phyloP scores from a whole-genome alignment of 2,797 vertebrate species.

The Falco cherrug region DNA sequence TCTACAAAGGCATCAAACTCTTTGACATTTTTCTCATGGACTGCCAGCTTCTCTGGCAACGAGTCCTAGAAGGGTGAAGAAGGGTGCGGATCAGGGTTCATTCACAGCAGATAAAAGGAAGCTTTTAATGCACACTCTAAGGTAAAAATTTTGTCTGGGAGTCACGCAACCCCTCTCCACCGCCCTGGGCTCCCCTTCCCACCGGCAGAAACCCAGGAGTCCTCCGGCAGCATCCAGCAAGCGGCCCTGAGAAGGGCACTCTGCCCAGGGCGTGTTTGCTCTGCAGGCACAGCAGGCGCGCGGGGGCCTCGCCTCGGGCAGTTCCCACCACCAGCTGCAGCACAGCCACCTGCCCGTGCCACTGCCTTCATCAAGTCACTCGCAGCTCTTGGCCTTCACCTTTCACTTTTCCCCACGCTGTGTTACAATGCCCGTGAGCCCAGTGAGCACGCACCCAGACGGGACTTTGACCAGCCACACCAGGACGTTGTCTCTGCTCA shows the following conservation, averaged over 20 bases:
- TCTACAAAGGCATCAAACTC: constrained; percentile 99
- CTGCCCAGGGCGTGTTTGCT: background rate
- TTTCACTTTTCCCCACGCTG: background rate
- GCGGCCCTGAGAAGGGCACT: background rate
- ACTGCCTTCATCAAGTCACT: background rate
- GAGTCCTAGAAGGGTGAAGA: constrained; percentile 84
- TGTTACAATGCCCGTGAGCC: background rate
- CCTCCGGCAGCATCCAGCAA: background rate
- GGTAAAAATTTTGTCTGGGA: background rate
- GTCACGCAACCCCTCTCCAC: background rate
- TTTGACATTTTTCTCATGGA: constrained; percentile 96
- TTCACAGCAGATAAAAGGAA: background rate
- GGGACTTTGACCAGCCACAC: background rate
- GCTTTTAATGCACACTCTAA: background rate
- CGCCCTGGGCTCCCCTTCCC: background rate
- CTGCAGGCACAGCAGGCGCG: background rate
- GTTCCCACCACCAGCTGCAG: background rate
- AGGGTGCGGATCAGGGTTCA: background rate
- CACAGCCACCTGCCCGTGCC: background rate
- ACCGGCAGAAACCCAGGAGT: background rate
- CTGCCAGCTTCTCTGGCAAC: constrained; percentile 94
- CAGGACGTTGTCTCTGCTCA: background rate
- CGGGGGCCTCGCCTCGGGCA: background rate
- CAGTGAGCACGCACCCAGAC: background rate
- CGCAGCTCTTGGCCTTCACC: background rate